phyloP scores from a whole-genome alignment of 2,797 vertebrate genomes.

The Gila robusta region DNA sequence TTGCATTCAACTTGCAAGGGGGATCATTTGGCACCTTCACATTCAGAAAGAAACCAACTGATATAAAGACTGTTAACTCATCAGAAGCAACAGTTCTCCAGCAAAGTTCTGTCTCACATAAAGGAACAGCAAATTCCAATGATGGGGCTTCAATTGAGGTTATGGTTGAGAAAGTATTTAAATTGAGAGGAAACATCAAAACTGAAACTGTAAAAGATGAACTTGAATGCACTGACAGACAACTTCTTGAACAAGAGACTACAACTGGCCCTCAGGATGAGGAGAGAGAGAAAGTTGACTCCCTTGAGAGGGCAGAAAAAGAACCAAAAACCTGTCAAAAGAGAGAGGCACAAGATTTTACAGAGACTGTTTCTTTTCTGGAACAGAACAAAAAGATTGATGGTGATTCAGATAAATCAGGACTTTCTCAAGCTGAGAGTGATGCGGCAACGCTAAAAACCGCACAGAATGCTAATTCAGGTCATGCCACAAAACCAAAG shows the following conservation, averaged over 20 bases:
- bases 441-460: conserved; percentile 65
- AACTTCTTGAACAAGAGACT: conserved; percentile 72
- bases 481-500: conserved; percentile 68
- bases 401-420: conserved; percentile 63
- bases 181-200: conserved; percentile 20
- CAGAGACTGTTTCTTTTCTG: conserved; percentile 8
- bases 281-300: conserved; percentile 63
- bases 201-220: conserved; percentile 53
- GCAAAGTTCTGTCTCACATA: conserved; percentile 15
- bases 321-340: background rate
- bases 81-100: conserved; percentile 5
- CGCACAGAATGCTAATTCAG: conserved; percentile 58
- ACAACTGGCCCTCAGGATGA: conserved; percentile 66
- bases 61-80: conserved; percentile 50
- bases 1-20: conserved; percentile 72
- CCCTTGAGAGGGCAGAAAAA: conserved; percentile 58
- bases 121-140: conserved; percentile 20
- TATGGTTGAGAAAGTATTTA: conserved; percentile 15
- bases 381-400: conserved; percentile 20
- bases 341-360: conserved; percentile 51
- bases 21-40: conserved; percentile 82
- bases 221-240: conserved; percentile 57
- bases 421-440: conserved; percentile 67
- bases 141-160: conserved; percentile 1
- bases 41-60: conserved; percentile 72